Base-by-base conservation (phyloP, 2,888 invertebrate species). In the Euphydryas editha region DNA sequence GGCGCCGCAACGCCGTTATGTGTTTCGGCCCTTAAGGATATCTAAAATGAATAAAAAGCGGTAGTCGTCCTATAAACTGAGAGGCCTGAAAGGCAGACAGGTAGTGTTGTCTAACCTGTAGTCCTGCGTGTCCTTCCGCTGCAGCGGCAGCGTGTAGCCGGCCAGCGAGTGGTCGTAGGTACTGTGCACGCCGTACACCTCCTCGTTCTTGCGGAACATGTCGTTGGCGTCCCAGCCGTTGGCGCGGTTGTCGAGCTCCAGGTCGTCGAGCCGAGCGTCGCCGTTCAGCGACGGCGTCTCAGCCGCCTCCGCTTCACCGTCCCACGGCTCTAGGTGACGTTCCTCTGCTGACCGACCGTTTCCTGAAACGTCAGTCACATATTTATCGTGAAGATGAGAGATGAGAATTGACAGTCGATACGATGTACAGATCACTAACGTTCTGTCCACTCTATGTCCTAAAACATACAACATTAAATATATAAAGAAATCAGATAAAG, bases 141-240 rank as follows among this genome's bases (percentile, higher is more conserved):
- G 96, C 78, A 99, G 91, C 72, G 95, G 96, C 77, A 98, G 95
- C 72, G 99, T 99, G 83, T 99, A 99, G 46, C 98, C 97, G n/a
- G 96, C 94, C 75, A 99, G 89, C 70, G 96, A 96, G 79, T 98
- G 97, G 83, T 98, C 98, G 85, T 97, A 99, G 2, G 98, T 98
- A 75, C 98, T 97, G 79, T 96, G 96, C 11, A 99, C 98, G 62
- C 99, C 98, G 87, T 98, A 99, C 73, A 96, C 95, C 80, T 92
- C 92, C 85, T 98, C 97, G 90, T 99, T 99, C 85, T 96, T 97
- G 73, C 96, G 94, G 90, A 99, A 99, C 99, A 99, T 99, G 76
- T 99, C 99, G 86, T 96, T 95, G 2, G 97, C 96, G 93, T 98
- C 98, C 99, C 99, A 99, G 67, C 99, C 99, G 93, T 98, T 98